These are phyloP conservation scores for Eurytoma adleriae DNA, from an alignment of 2,888 invertebrate genomes.

Conservation along the genomic window DNA sequence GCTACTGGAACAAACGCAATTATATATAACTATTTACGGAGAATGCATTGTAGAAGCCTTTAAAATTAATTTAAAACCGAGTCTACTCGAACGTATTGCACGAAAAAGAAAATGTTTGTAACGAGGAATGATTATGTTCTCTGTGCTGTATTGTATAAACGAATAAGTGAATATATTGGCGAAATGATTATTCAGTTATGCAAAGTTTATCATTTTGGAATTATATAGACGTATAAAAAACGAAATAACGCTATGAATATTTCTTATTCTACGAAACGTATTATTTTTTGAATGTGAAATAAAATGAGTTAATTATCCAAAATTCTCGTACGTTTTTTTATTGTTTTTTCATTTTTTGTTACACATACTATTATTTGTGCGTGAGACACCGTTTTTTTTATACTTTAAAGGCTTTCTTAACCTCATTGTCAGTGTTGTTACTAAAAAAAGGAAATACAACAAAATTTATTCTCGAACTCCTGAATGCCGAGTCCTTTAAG, in stretches of 20 bases:
- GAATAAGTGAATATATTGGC: slow-evolving; percentile 42
- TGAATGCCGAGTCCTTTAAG: slow-evolving; percentile 63
- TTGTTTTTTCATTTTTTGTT: slow-evolving; percentile 36
- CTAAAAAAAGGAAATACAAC: slow-evolving; percentile 25
- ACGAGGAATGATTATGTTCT: slow-evolving; percentile 33
- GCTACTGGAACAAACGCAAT: slow-evolving; percentile 30
- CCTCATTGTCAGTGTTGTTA: slow-evolving; percentile 34
- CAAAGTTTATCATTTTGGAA: slow-evolving; percentile 55
- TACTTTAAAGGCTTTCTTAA: slow-evolving; percentile 51
- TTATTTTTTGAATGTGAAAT: slow-evolving; percentile 56
- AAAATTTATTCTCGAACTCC: slow-evolving; percentile 2
- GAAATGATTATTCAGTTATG: slow-evolving; percentile 47
- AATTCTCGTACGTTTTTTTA: slow-evolving; percentile 47
- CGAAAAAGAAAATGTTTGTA: slow-evolving; percentile 4
- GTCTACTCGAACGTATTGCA: slow-evolving; percentile 39
- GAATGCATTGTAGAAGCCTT: slow-evolving; percentile 55
- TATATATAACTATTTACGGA: slow-evolving; percentile 30
- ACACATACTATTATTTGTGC: slow-evolving; percentile 18
- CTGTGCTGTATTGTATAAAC: slow-evolving; percentile 55
- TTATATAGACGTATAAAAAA: slow-evolving; percentile 13
- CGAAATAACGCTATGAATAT: slow-evolving; percentile 39
- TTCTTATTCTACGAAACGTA: slow-evolving; percentile 46
- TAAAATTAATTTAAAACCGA: slow-evolving; percentile 44
- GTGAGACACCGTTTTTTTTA: slow-evolving; percentile 31
- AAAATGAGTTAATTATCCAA: slow-evolving; percentile 54